These are phyloP conservation scores for Astatoreochromis straeleni DNA, from an alignment of 2,113 vertebrate genomes.

Conservation along the genomic window DNA sequence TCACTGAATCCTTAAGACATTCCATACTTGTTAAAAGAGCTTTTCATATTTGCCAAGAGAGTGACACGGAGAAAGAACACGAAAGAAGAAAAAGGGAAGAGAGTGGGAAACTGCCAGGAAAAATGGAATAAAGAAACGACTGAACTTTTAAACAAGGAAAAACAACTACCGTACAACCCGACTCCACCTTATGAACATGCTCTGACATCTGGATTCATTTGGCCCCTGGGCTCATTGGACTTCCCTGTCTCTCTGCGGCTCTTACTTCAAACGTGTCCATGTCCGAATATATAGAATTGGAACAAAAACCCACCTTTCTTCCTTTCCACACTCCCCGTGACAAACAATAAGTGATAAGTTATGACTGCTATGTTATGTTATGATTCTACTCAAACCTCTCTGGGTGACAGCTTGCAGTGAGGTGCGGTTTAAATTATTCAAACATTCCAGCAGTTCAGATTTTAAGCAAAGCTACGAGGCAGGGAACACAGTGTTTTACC, in stretches of 20 bases:
- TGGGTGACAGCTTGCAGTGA: neutral
- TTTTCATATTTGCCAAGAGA: constrained; percentile 19
- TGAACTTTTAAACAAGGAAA: constrained; percentile 51
- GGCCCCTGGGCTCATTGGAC: constrained; percentile 39
- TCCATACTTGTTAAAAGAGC: constrained; percentile 30
- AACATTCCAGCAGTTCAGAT: neutral
- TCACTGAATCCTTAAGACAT: constrained; percentile 26
- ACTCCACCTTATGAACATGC: constrained; percentile 56
- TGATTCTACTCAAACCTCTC: neutral
- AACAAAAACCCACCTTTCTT: neutral
- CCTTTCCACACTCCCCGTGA: neutral
- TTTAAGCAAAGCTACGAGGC: neutral
- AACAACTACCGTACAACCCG: constrained; percentile 58
- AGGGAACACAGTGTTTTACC: neutral
- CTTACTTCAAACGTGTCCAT: constrained; percentile 36
- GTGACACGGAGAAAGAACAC: constrained; percentile 19
- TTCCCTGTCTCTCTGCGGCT: constrained; percentile 36
- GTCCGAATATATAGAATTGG: neutral
- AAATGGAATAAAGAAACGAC: constrained; percentile 27
- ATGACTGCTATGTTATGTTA: neutral
- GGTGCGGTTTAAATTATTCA: neutral
- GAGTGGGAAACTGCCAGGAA: constrained; percentile 19
- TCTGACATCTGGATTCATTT: constrained; percentile 64
- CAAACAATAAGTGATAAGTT: neutral
- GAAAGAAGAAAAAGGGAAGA: neutral